Base-by-base conservation (phyloP, 2,113 vertebrate genomes). In the Brachyhypopomus occidentalis region DNA sequence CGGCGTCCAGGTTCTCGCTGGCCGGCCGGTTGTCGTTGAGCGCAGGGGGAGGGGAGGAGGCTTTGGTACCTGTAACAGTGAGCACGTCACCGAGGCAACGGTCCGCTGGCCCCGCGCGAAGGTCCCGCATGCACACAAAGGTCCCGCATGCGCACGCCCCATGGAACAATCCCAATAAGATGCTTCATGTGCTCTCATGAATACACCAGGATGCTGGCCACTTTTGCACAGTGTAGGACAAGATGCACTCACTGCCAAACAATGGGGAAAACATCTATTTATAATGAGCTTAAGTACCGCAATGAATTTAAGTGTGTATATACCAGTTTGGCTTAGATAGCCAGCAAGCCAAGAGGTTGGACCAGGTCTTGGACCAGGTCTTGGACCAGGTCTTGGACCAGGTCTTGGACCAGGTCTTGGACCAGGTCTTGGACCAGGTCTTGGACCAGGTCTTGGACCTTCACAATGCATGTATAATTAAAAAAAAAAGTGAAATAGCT, bases 1-100 rank as follows among this genome's bases (percentile, higher is more conserved):
- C 92, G 0, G 94, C 95, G 88, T 98, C 97, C 89, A 97, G 90
- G 91, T 95, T 97, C 92, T 98, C 97, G 0, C 89, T 95, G 83
- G 94, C 90, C 11, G 96, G 96, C 84, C 94, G 94, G 7, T 94
- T 93, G 84, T 98, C 97, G 20, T 92, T 89, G 55, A 94, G 91
- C 48, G 94, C 94, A 0, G 96, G 96, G 0, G 96, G 96, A 0
- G 97, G 97, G 56, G 97, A 99, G 0, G 96, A 96, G 0, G 96
- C 93, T 92, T 97, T 98, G 79, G 96, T 98, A 89, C 97, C 97
- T 98, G 92, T 62, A 84, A 88, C 80, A 84, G 72, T 82, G 76
- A 91, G 85, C 82, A 88, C 78, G 84, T 88, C 78, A 91, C 78
- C 80, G 59, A 75, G 69, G 82, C 84, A 84, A 16, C 70, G 71